Evolutionary conservation across 92 coral and sea anemone genomes (phyloP).

Genomic region (Heteractis magnifica): DNA sequence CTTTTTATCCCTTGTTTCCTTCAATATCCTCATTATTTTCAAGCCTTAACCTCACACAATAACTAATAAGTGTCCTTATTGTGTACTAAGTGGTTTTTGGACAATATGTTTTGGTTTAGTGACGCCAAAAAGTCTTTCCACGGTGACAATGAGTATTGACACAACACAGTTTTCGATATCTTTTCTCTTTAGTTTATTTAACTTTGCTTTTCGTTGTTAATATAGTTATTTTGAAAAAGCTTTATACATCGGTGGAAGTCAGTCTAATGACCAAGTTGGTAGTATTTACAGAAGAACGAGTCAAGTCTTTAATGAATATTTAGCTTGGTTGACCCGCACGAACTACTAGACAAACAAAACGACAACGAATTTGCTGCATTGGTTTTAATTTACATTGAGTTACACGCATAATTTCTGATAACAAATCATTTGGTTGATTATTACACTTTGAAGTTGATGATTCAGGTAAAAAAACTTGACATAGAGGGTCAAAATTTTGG

Average conservation of each 20-base stretch:
- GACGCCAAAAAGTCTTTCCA: background rate
- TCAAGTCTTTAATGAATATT: conserved; percentile 13
- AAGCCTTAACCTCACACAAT: conserved; percentile 6
- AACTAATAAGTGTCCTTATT: background rate
- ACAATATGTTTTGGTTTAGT: background rate
- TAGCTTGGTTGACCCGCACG: conserved; percentile 6
- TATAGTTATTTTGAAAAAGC: background rate
- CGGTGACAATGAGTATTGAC: background rate
- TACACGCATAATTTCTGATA: background rate
- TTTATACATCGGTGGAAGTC: background rate
- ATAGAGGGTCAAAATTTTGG: no score
- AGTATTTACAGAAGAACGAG: conserved; percentile 37
- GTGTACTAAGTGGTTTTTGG: background rate
- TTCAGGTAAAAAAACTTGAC: no score
- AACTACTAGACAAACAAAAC: background rate
- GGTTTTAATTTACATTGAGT: background rate
- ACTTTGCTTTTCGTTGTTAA: background rate
- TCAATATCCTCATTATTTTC: background rate
- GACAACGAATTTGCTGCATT: background rate
- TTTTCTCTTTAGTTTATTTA: background rate
- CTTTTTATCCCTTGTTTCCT: background rate
- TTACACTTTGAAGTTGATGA: no score
- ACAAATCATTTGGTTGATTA: background rate
- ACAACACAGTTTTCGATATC: background rate
- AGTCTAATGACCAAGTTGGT: background rate